These are phyloP conservation scores for Cavia porcellus DNA, from an alignment of 2,113 vertebrate genomes.

Conservation along the genomic window DNA sequence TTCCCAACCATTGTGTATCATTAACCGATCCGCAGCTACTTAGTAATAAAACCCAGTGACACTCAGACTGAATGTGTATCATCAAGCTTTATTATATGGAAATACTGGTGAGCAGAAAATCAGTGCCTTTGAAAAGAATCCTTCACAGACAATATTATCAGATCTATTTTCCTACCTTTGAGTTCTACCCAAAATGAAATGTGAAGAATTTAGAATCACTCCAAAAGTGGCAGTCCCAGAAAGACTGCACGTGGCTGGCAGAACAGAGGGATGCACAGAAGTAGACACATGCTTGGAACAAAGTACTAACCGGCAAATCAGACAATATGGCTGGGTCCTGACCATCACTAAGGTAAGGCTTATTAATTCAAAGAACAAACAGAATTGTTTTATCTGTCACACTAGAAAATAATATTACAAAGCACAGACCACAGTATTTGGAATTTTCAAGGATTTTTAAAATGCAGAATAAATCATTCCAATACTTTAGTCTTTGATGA, in stretches of 20 bases:
- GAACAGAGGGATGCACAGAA: neutral
- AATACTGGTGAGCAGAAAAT: neutral
- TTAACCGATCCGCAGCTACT: neutral
- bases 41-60: neutral
- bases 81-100: neutral
- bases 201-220: neutral
- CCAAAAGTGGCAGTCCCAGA: neutral
- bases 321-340: neutral
- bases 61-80: neutral
- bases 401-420: neutral
- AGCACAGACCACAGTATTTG: neutral
- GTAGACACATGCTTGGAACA: neutral
- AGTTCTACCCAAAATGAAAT: constrained; percentile 3
- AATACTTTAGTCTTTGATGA: neutral
- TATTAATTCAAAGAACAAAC: neutral
- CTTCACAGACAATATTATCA: neutral
- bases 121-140: neutral
- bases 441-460: neutral
- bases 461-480: neutral
- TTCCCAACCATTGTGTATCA: neutral
- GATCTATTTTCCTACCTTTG: neutral
- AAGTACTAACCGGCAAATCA: neutral
- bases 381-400: neutral
- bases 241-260: neutral
- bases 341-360: neutral